Evolutionary conservation across 2,113 vertebrate genomes (phyloP), one percentile per base, ranked within the genome.

Genomic region (Mesembrinibis cayennensis): DNA sequence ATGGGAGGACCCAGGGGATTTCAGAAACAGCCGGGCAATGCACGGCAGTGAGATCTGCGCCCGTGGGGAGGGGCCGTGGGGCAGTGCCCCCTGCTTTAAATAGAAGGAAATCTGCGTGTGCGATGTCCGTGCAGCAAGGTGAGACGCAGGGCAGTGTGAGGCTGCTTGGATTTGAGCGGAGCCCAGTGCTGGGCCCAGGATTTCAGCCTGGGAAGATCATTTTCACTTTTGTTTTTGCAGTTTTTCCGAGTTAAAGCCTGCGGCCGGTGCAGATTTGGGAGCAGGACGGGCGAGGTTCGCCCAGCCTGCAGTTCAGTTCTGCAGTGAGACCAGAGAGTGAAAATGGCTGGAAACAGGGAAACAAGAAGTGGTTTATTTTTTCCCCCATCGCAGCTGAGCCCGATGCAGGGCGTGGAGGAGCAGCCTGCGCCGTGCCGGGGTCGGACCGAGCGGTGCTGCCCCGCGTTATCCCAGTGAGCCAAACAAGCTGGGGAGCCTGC

Each of bases 141-240:
- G 87, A 15, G 77, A 7, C 2, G 22, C 36, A 2, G 29, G 26
- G 32, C 2, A 1, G 10, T 4, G 25, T 17, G 9, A 15, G 29
- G 79, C 36, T 16, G 59, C 56, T 29, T 7, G 47, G 25, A 19
- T 47, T 9, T 1, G 7, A 82, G 83, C 86, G 32, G 72, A 55
- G 59, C 87, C 50, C 76, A 1, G 61, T 2, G 22, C 83, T 7
- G 61, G 26, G 74, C 47, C 53, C n/a, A 16, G 45, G 22, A 7
- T 10, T 71, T 67, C 47, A 17, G 22, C 0, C 11, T 1, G 1
- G 16, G 20, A 42, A 32, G 26, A 15, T 29, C 3, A 29, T 95
- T 95, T 92, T 95, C 91, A 78, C 93, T 93, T 93, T 84, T 93
- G 61, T 47, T 96, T 95, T 78, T 71, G 83, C 34, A 2, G 2